Evolutionary conservation across 2,888 invertebrate genomes (phyloP).

Genomic region (Campoplex capitator): DNA sequence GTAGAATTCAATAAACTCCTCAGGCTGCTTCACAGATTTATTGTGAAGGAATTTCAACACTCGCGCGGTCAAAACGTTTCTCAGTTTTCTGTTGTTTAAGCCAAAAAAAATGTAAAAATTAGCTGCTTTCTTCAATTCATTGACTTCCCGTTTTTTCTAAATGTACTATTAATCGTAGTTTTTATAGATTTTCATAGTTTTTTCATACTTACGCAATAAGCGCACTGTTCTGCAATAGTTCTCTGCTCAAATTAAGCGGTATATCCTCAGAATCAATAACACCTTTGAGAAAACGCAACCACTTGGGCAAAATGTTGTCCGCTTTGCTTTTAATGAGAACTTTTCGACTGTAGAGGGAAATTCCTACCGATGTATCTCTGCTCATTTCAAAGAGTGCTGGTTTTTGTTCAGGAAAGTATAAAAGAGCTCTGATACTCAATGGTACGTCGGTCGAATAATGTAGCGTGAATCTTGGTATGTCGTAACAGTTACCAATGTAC

Average conservation of each 20-base stretch:
- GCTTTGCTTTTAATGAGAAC: slow-evolving; percentile 96
- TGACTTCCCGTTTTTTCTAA: neutral
- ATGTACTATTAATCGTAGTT: neutral
- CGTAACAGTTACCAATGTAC: slow-evolving; percentile 94
- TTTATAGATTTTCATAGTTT: neutral
- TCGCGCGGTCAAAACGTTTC: slow-evolving; percentile 93
- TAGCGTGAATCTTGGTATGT: slow-evolving; percentile 94
- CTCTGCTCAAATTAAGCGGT: slow-evolving; percentile 98
- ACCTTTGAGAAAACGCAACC: slow-evolving; percentile 98
- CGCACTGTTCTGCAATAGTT: slow-evolving; percentile 96
- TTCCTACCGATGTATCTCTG: slow-evolving; percentile 93
- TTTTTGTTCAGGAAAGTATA: slow-evolving; percentile 97
- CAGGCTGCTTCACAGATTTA: slow-evolving; percentile 92
- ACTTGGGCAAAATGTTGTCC: slow-evolving; percentile 96
- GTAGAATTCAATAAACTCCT: slow-evolving; percentile 94
- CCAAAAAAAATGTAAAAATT: neutral
- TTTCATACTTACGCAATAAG: slow-evolving; percentile 89
- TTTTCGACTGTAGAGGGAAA: slow-evolving; percentile 96
- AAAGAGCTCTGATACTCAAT: slow-evolving; percentile 93
- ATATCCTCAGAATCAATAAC: slow-evolving; percentile 99
- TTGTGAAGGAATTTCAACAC: slow-evolving; percentile 94
- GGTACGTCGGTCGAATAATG: slow-evolving; percentile 98
- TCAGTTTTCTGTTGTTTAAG: slow-evolving; percentile 88
- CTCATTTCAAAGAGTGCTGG: slow-evolving; percentile 96
- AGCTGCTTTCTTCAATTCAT: neutral